phyloP scores from a whole-genome alignment of 2,797 vertebrate genomes.

The Sternotherus odoratus region DNA sequence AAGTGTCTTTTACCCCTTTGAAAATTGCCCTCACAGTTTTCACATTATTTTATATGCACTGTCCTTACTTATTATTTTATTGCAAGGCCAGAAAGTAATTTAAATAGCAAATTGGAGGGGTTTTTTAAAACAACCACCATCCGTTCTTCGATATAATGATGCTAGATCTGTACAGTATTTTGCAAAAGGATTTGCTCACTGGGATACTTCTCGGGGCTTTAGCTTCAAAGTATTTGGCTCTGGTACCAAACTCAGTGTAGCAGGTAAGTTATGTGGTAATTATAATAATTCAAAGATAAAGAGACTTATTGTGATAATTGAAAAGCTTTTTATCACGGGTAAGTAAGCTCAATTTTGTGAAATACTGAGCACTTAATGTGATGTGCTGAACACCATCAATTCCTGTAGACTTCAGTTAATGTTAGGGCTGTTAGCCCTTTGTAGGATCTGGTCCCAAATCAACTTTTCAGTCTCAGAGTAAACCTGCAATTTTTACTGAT shows the following conservation, averaged over 20 bases:
- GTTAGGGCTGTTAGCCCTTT: not conserved
- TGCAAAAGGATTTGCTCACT: not conserved
- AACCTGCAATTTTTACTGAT: not conserved
- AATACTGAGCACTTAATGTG: not conserved
- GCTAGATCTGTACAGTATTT: not conserved
- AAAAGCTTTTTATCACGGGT: not conserved
- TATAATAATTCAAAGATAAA: not conserved
- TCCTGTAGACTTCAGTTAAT: not conserved
- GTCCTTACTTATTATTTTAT: not conserved
- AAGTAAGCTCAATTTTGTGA: not conserved
- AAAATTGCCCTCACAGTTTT: not conserved
- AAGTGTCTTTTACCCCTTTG: accelerated
- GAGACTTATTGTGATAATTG: not conserved
- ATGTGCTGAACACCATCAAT: not conserved
- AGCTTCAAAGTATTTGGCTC: constrained; percentile 26
- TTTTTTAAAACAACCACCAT: not conserved
- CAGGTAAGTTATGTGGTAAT: constrained; percentile 43
- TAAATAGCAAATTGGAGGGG: not conserved
- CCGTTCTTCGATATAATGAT: not conserved
- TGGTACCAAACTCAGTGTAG: constrained; percentile 48
- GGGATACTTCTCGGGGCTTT: not conserved
- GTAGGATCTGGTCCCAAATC: not conserved
- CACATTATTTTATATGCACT: not conserved
- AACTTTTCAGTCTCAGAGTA: accelerated
- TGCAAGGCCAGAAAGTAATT: not conserved